phyloP scores from a whole-genome alignment of 2,888 invertebrate genomes.

The Sesia bembeciformis region DNA sequence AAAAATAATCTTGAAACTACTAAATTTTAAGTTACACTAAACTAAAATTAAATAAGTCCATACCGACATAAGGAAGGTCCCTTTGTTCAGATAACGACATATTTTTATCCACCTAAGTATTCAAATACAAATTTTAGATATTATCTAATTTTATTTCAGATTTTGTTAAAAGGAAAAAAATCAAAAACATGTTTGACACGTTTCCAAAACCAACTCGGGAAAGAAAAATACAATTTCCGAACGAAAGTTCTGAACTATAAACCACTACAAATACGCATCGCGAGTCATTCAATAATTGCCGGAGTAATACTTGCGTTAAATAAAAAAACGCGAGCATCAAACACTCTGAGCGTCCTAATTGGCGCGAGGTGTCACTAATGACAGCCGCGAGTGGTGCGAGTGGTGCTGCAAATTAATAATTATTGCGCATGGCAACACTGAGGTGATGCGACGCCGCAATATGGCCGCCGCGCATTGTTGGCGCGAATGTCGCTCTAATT shows the following conservation, averaged over 20 bases:
- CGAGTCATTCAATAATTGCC: conserved; percentile 66
- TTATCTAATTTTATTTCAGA: too few species aligned
- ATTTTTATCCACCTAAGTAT: too few species aligned
- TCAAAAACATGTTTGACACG: too few species aligned
- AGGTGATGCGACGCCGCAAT: conserved; percentile 43
- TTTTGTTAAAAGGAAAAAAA: too few species aligned
- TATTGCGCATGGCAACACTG: conserved; percentile 69
- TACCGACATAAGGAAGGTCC: too few species aligned
- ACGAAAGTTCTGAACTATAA: conserved; percentile 18
- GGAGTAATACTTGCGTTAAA: conserved; percentile 64
- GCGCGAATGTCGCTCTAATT: conserved; percentile 6
- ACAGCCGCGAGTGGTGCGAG: conserved; percentile 47
- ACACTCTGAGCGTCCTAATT: conserved; percentile 64
- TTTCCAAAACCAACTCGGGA: too few species aligned
- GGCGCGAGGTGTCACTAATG: conserved; percentile 73
- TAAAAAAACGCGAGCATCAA: conserved; percentile 66
- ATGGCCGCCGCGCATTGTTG: conserved; percentile 62
- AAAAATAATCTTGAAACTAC: too few species aligned
- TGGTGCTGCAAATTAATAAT: conserved; percentile 68
- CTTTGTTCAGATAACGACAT: too few species aligned
- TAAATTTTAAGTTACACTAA: too few species aligned
- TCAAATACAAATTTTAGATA: too few species aligned
- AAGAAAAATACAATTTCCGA: too few species aligned
- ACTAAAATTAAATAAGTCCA: too few species aligned
- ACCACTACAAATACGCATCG: conserved; percentile 47